Percentiles rank a stretch among this genome's conserved stretches.
phyloP scores from a whole-genome alignment of 2,113 vertebrate species.

The Reinhardtius hippoglossoides region DNA sequence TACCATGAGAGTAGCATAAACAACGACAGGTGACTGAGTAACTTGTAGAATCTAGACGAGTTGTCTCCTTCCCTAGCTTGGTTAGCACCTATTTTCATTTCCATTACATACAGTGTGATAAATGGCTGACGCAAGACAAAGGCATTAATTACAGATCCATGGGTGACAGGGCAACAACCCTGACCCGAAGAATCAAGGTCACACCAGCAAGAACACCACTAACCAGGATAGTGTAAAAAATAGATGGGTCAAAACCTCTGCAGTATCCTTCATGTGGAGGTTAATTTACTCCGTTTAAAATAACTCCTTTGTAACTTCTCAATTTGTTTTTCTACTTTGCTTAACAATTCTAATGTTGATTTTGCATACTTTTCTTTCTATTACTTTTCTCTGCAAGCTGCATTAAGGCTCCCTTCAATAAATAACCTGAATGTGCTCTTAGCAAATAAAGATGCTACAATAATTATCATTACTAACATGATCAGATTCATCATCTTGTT shows the following conservation, averaged over 20 bases:
- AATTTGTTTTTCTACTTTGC: background rate
- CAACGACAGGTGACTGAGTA: background rate
- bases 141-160: slow-evolving; percentile 1
- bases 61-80: slow-evolving; percentile 4
- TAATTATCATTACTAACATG: background rate
- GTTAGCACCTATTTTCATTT: slow-evolving; percentile 3
- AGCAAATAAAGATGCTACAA: background rate
- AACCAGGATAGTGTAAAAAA: background rate
- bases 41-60: background rate
- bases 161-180: background rate
- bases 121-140: background rate
- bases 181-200: slow-evolving; percentile 2
- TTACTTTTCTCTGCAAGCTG: background rate
- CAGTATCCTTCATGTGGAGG: background rate
- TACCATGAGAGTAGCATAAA: background rate
- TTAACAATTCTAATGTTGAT: background rate
- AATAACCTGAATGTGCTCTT: background rate
- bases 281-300: background rate
- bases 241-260: background rate
- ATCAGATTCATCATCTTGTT: background rate
- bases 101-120: slow-evolving; percentile 1
- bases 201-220: background rate
- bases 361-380: background rate
- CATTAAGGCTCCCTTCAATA: background rate
- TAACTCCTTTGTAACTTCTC: background rate